These are phyloP conservation scores for Oreotrochilus melanogaster DNA, from an alignment of 2,113 vertebrate species.

Conservation along the genomic window DNA sequence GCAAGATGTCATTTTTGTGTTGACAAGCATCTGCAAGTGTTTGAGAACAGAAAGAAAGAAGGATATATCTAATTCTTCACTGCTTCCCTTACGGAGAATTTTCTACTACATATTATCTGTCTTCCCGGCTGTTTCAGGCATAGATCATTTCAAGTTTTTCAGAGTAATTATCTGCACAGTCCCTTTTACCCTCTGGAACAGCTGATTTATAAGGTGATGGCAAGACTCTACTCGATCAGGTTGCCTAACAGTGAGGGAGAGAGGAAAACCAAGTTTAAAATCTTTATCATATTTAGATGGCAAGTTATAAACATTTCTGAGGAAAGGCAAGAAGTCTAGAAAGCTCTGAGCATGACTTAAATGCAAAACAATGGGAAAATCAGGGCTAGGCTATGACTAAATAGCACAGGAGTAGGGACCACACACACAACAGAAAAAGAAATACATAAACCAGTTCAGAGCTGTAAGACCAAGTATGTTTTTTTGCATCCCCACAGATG, in stretches of 20 bases:
- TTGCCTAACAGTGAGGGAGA: slow-evolving; percentile 1
- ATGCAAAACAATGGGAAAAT: slow-evolving; percentile 52
- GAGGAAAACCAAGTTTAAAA: slow-evolving; percentile 40
- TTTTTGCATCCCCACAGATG: not conserved
- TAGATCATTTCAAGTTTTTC: slow-evolving; percentile 21
- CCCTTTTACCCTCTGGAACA: not conserved
- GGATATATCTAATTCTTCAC: not conserved
- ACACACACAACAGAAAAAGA: slow-evolving; percentile 18
- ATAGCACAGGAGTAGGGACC: slow-evolving; percentile 31
- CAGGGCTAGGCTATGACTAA: slow-evolving; percentile 38
- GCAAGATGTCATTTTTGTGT: not conserved
- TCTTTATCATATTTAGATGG: slow-evolving; percentile 31
- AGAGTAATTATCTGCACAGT: slow-evolving; percentile 15
- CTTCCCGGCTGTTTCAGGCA: slow-evolving; percentile 32
- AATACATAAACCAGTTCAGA: not conserved
- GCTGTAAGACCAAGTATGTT: not conserved
- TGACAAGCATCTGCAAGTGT: not conserved
- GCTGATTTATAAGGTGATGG: slow-evolving; percentile 49
- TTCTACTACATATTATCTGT: not conserved
- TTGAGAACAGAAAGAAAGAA: slow-evolving; percentile 12
- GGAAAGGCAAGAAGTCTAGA: slow-evolving; percentile 16
- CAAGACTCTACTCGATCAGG: slow-evolving; percentile 21
- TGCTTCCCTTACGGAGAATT: not conserved
- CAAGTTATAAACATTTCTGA: slow-evolving; percentile 51
- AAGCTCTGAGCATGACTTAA: slow-evolving; percentile 39